Percentiles rank a stretch among this genome's conserved stretches.
These are phyloP conservation scores for Drosophila nigricruria DNA, from an alignment of 2,888 invertebrate genomes.

Conservation along the genomic window DNA sequence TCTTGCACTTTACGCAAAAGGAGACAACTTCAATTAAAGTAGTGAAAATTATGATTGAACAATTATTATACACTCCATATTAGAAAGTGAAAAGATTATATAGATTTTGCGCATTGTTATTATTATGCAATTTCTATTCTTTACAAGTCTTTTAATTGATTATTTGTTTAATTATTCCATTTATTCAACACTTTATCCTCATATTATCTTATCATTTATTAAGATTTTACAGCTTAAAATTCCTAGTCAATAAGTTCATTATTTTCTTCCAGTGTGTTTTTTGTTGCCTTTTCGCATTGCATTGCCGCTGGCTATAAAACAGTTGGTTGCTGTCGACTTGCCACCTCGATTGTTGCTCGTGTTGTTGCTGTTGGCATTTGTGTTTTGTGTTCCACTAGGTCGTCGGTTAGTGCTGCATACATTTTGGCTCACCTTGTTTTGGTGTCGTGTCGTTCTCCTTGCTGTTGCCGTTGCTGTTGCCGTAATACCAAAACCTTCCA, in stretches of 20 bases:
- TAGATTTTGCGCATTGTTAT: neutral
- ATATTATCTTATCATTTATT: too few relatives aligned
- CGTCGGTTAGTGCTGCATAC: conserved; percentile 35
- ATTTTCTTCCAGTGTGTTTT: conserved; percentile 38
- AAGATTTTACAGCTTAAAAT: neutral
- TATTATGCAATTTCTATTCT: neutral
- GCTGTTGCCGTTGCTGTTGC: conserved; percentile 26
- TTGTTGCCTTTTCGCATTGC: conserved; percentile 36
- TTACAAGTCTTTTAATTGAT: neutral
- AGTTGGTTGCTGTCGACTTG: conserved; percentile 48
- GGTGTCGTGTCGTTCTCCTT: conserved; percentile 36
- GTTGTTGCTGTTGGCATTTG: conserved; percentile 20
- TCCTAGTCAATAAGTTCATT: neutral
- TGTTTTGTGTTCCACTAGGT: conserved; percentile 39
- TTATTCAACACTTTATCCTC: neutral
- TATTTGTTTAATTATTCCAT: too few relatives aligned
- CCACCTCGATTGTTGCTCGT: conserved; percentile 25
- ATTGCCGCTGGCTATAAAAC: conserved; percentile 63
- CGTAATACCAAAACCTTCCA: conserved; percentile 51
- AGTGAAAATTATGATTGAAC: too few relatives aligned
- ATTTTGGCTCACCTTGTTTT: conserved; percentile 50
- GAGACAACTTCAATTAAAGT: neutral
- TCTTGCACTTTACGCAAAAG: conserved; percentile 38
- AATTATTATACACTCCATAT: too few relatives aligned
- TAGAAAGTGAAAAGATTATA: neutral